Conservation (phyloP, 2,888 invertebrate genomes). For the Protophormia terraenovae region DNA sequence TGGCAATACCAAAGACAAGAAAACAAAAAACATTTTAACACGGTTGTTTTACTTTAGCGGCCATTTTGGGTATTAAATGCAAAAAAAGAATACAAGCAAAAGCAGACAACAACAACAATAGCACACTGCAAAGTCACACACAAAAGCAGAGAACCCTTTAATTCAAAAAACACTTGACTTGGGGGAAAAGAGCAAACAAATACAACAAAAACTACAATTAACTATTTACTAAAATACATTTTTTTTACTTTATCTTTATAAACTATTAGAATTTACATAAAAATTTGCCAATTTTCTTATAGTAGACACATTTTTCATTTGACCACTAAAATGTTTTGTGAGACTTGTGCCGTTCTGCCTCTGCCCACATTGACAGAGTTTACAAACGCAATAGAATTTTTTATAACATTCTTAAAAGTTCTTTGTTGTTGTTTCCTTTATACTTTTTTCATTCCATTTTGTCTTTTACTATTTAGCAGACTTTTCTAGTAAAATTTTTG, state of each 20-base stretch:
- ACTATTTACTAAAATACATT: neutral
- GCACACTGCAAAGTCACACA: constrained; percentile 26
- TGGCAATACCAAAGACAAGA: neutral
- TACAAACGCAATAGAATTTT: constrained; percentile 34
- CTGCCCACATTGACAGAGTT: constrained; percentile 7
- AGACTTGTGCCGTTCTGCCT: neutral
- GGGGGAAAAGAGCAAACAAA: neutral
- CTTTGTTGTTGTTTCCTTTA: constrained; percentile 14
- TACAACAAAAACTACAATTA: neutral
- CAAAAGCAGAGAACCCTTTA: constrained; percentile 49
- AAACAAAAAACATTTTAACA: constrained; percentile 44
- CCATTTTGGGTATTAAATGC: constrained; percentile 77
- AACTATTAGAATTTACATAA: neutral
- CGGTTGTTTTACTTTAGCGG: constrained; percentile 73
- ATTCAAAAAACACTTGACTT: constrained; percentile 15
- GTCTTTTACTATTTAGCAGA: constrained; percentile 15
- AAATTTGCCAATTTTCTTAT: neutral
- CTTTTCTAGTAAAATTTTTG: constrained; percentile 30
- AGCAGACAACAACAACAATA: constrained; percentile 39
- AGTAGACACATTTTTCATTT: neutral
- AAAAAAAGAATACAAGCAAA: constrained; percentile 51
- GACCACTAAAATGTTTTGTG: constrained; percentile 23
- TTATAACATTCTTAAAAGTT: constrained; percentile 3
- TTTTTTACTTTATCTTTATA: neutral
- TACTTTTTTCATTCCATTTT: neutral